A percentile compares a stretch with the other conserved stretches of the same genome.
Evolutionary conservation across 2,797 vertebrate genomes (phyloP).

Genomic region (Spea hammondii): DNA sequence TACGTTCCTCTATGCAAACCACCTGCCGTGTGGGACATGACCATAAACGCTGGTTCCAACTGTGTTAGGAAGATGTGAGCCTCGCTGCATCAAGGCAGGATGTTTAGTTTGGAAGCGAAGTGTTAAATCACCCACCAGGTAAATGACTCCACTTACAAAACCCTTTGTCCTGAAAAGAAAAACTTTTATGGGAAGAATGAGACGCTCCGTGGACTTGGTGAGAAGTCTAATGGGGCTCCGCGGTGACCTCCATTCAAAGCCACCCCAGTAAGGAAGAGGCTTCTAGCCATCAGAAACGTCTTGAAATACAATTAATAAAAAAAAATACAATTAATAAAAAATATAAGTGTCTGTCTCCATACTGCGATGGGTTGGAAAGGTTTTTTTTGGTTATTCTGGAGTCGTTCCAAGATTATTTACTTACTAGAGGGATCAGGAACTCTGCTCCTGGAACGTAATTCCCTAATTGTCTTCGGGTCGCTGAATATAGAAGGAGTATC

Average conservation of each 20-base stretch:
- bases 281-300: slow-evolving; percentile 19
- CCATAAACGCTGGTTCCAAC: slow-evolving; percentile 60
- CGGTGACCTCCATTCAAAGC: slow-evolving; percentile 7
- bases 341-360: slow-evolving; percentile 16
- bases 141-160: slow-evolving; percentile 28
- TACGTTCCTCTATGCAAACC: background rate
- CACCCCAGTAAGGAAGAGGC: background rate
- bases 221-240: slow-evolving; percentile 14
- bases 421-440: background rate
- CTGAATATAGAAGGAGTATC: background rate
- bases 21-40: slow-evolving; percentile 46
- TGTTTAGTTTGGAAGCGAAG: slow-evolving; percentile 55
- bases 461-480: slow-evolving; percentile 25
- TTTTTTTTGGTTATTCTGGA: slow-evolving; percentile 20
- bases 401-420: slow-evolving; percentile 27
- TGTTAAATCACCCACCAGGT: slow-evolving; percentile 50
- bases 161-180: slow-evolving; percentile 34
- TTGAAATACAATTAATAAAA: slow-evolving; percentile 30
- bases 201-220: slow-evolving; percentile 8
- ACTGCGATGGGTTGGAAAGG: background rate
- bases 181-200: slow-evolving; percentile 28
- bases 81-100: slow-evolving; percentile 56
- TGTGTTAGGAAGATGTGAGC: slow-evolving; percentile 61
- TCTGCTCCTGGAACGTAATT: background rate
- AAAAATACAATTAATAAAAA: slow-evolving; percentile 38